Evolutionary conservation across 2,113 vertebrate genomes (phyloP).

Genomic region (Leptobrachium ailaonicum): DNA sequence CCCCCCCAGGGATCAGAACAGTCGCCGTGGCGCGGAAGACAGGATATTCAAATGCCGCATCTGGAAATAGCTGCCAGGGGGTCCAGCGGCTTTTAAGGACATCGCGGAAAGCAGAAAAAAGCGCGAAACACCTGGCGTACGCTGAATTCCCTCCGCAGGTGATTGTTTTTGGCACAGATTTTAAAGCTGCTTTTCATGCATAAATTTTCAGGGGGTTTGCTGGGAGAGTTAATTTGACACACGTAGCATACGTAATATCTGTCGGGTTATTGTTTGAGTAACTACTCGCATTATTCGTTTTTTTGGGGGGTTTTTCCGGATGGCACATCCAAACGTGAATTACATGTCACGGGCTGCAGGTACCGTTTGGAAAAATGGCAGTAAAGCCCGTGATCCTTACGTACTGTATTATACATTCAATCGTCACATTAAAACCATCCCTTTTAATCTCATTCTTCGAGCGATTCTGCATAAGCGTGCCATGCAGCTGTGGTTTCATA

Average conservation of each 20-base stretch:
- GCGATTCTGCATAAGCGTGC: background rate
- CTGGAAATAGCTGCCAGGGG: conserved; percentile 6
- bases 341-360: too few relatives aligned
- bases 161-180: conserved; percentile 16
- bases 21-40: background rate
- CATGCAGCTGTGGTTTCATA: background rate
- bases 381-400: background rate
- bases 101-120: conserved; percentile 3
- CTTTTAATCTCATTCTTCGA: background rate
- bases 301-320: too few relatives aligned
- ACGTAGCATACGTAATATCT: background rate
- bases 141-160: background rate
- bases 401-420: background rate
- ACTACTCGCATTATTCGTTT: background rate
- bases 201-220: too few relatives aligned
- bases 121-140: conserved; percentile 20
- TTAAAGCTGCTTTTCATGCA: conserved; percentile 32
- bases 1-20: background rate
- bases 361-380: background rate
- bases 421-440: background rate
- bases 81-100: background rate
- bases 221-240: background rate
- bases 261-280: background rate
- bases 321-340: too few relatives aligned
- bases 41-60: background rate